A percentile compares a stretch with the other conserved stretches of the same genome.
These are phyloP conservation scores for Rhyacophila brunnea DNA, from an alignment of 1,140 invertebrate genomes.

Conservation along the genomic window DNA sequence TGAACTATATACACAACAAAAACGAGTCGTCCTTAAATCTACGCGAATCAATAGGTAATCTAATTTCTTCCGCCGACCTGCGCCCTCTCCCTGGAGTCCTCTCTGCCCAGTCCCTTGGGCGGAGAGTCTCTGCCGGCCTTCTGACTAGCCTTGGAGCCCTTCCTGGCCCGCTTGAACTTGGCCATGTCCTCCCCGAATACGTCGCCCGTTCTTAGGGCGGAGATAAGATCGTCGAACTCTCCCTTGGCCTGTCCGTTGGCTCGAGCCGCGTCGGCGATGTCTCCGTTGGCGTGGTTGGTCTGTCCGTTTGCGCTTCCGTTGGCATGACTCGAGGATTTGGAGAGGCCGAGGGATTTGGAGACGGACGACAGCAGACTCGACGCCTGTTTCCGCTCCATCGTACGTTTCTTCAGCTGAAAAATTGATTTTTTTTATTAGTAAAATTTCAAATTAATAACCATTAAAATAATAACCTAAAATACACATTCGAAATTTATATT, in stretches of 20 bases:
- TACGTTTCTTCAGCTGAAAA: slow-evolving; percentile 75
- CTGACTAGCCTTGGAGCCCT: slow-evolving; percentile 60
- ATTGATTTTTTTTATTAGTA: not conserved
- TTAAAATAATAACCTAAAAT: not conserved
- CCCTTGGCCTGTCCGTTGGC: slow-evolving; percentile 63
- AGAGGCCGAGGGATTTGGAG: slow-evolving; percentile 55
- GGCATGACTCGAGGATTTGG: slow-evolving; percentile 45
- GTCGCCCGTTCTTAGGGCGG: slow-evolving; percentile 91
- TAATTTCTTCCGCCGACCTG: slow-evolving; percentile 45
- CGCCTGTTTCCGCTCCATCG: slow-evolving; percentile 82
- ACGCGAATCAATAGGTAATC: not conserved
- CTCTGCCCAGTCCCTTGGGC: slow-evolving; percentile 61
- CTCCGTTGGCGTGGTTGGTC: slow-evolving; percentile 36
- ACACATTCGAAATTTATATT: not conserved
- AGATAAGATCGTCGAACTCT: slow-evolving; percentile 97
- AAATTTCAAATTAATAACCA: not conserved
- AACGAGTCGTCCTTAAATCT: no score
- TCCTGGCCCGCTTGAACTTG: slow-evolving; percentile 81
- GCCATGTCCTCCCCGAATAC: slow-evolving; percentile 97
- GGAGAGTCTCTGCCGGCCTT: slow-evolving; percentile 55
- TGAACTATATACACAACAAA: not conserved
- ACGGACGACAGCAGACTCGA: slow-evolving; percentile 67
- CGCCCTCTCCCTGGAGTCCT: slow-evolving; percentile 69
- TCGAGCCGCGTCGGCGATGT: slow-evolving; percentile 36
- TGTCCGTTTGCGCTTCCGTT: slow-evolving; percentile 56